Base-by-base conservation (phyloP, 2,113 vertebrate species). In the Lepisosteus oculatus region DNA sequence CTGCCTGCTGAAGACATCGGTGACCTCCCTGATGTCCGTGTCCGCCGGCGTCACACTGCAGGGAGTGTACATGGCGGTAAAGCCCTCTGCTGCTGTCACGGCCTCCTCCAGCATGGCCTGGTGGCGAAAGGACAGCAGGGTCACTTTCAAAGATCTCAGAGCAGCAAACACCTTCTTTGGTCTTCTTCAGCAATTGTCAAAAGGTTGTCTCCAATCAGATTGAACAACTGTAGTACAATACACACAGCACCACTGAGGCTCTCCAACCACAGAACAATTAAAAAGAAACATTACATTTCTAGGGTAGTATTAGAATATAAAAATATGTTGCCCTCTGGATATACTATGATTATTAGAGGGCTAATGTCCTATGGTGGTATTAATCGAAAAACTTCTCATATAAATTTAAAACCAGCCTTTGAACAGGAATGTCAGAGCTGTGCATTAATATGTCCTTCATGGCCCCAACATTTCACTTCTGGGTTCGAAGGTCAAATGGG, bases 101-200 rank as follows among this genome's bases (percentile, higher is more conserved):
- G 89, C 85, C 79, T 90, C 83, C 85, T 86, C 86, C 83, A 92
- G 75, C 90, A 92, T 86, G 68, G 85, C 87, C 91, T 90, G 55
- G 44, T 6, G 8, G 44, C 12, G 3, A 6, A 64, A 65, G 65
- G 55, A 47, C 71, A 51, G 29, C 29, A 29, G 29, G 29, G 29
- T 29, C 29, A 29, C 29, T 29, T 29, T 29, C 29, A 29, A 29
- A 29, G 29, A 29, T 29, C 29, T 29, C 29, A 29, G 29, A 0
- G 29, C 29, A 29, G 29, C 29, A 29, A 29, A 29, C 29, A 29
- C 29, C 29, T 29, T 29, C 29, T 29, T 29, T 29, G 29, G 29
- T 29, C 29, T 29, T 29, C 1, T 29, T 29, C 29, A 29, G 29
- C 29, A 29, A 29, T 29, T 29, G 29, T 29, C 29, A 29, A 29